These are phyloP conservation scores for Avahi laniger DNA, from an alignment of 2,797 vertebrate species.

Conservation along the genomic window DNA sequence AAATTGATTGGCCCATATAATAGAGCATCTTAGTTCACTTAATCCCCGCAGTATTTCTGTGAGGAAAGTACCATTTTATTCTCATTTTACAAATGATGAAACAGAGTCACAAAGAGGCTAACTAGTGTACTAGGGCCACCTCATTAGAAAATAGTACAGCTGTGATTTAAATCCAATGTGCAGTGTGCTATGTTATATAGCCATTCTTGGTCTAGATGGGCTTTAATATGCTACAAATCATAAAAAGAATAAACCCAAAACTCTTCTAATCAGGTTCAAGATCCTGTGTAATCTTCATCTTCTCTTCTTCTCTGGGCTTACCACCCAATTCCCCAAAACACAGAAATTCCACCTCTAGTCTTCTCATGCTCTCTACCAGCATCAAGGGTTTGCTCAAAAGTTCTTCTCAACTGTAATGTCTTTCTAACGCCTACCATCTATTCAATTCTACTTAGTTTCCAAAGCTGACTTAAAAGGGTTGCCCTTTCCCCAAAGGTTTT, in stretches of 20 bases:
- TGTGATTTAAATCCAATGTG: not conserved
- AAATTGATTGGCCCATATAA: not conserved
- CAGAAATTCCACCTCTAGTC: not conserved
- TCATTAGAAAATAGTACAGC: not conserved
- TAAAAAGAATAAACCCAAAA: not conserved
- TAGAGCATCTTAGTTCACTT: not conserved
- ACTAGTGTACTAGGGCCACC: not conserved
- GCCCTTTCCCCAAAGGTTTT: not conserved
- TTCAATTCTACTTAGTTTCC: not conserved
- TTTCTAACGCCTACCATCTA: not conserved
- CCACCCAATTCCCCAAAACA: not conserved
- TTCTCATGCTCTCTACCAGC: not conserved
- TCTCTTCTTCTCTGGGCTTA: not conserved
- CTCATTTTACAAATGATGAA: not conserved
- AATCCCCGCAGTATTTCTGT: not conserved
- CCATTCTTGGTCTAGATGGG: not conserved
- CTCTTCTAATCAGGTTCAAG: not conserved
- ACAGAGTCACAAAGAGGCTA: not conserved
- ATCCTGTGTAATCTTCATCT: not conserved
- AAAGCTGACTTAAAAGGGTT: not conserved
- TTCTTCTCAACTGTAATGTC: not conserved
- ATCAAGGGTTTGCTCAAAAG: not conserved
- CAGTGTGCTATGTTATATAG: not conserved
- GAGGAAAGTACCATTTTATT: not conserved
- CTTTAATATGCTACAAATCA: not conserved